A percentile compares a stretch with the other conserved stretches of the same genome.
Evolutionary conservation across 2,888 invertebrate species (phyloP).

Genomic region (Brachyptera putata): DNA sequence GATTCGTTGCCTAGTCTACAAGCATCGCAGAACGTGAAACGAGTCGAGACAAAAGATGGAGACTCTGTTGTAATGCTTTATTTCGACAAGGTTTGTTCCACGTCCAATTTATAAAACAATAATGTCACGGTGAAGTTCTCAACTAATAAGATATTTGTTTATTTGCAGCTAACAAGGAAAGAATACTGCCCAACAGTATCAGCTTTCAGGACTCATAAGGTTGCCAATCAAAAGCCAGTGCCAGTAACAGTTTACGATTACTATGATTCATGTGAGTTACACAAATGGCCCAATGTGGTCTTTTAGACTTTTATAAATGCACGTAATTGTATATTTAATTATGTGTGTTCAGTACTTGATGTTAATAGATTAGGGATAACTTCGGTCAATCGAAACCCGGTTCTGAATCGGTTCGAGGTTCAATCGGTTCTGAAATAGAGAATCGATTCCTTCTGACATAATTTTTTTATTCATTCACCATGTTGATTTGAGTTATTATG

Average conservation of each 20-base stretch:
- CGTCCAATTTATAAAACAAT: too few relatives aligned
- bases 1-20: conserved; percentile 63
- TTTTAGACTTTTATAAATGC: too few relatives aligned
- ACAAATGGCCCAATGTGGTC: neutral
- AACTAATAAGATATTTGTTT: conserved; percentile 3
- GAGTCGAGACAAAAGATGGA: conserved; percentile 64
- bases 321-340: too few relatives aligned
- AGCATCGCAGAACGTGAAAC: conserved; percentile 55
- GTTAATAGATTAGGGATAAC: too few relatives aligned
- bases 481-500: too few relatives aligned
- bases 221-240: conserved; percentile 81
- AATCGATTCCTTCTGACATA: too few relatives aligned
- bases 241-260: conserved; percentile 84
- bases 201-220: conserved; percentile 76
- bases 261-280: conserved; percentile 79
- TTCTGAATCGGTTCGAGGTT: too few relatives aligned
- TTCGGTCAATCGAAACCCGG: too few relatives aligned
- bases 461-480: too few relatives aligned
- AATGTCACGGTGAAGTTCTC: too few relatives aligned
- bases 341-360: too few relatives aligned
- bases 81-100: conserved; percentile 59
- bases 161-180: conserved; percentile 47
- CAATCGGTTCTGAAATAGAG: too few relatives aligned
- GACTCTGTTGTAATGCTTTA: conserved; percentile 65
- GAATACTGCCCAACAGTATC: conserved; percentile 82